These are phyloP conservation scores for Callochromis pleurospilus DNA, from an alignment of 2,113 vertebrate genomes.

Conservation along the genomic window DNA sequence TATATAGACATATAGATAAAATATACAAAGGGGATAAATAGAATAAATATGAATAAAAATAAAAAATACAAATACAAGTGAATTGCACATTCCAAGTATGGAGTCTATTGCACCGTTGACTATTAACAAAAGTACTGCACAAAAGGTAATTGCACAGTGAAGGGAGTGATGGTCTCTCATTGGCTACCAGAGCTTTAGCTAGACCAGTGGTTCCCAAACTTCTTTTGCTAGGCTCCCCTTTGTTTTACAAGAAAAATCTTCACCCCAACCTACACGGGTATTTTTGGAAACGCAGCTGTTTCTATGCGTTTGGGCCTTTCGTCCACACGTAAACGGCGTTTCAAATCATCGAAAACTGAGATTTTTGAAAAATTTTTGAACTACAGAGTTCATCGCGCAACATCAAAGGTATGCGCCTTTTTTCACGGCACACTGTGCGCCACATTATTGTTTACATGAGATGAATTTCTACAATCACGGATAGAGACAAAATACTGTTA, in stretches of 20 bases:
- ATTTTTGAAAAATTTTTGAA: neutral
- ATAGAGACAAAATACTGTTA: neutral
- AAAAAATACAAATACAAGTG: too few relatives aligned
- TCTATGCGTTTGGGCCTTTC: rapidly evolving
- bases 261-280: neutral
- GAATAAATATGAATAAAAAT: too few relatives aligned
- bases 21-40: too few relatives aligned
- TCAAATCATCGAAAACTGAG: rapidly evolving
- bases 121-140: too few relatives aligned
- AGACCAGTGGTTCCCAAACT: neutral
- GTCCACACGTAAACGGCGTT: rapidly evolving
- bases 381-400: rapidly evolving
- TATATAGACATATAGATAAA: too few relatives aligned
- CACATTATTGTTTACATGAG: neutral
- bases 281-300: rapidly evolving
- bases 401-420: rapidly evolving
- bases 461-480: rapidly evolving
- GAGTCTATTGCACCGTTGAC: too few relatives aligned
- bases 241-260: neutral
- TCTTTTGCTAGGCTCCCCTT: rapidly evolving
- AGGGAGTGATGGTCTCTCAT: neutral
- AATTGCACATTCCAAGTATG: too few relatives aligned
- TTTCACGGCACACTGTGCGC: neutral
- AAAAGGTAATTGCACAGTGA: too few relatives aligned
- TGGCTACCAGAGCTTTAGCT: neutral